Evolutionary conservation across 2,113 vertebrate species (phyloP).

Genomic region (Taurulus bubalis): DNA sequence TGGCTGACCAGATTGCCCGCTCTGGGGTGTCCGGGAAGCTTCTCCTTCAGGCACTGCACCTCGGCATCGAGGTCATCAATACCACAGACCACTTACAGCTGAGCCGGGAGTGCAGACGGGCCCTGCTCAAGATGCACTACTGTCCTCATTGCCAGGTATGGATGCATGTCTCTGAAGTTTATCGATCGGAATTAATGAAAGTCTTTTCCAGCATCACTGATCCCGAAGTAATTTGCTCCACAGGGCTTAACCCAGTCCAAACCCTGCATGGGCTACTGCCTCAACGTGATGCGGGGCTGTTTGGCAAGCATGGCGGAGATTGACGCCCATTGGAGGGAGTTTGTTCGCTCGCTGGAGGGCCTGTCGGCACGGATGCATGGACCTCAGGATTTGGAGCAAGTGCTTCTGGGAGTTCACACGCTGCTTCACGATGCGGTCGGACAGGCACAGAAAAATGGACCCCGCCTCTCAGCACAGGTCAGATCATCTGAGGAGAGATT

Average conservation of each 20-base stretch:
- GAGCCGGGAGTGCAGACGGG: constrained; percentile 88
- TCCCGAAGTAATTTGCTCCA: constrained; percentile 22
- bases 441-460: constrained; percentile 78
- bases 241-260: constrained; percentile 84
- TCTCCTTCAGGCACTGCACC: constrained; percentile 90
- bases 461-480: constrained; percentile 85
- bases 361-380: constrained; percentile 85
- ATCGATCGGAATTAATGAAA: constrained; percentile 48
- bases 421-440: constrained; percentile 85
- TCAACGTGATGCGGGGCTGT: constrained; percentile 89
- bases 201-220: constrained; percentile 32
- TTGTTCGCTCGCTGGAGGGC: constrained; percentile 87
- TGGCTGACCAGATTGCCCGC: constrained; percentile 80
- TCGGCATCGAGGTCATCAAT: constrained; percentile 93
- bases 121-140: constrained; percentile 89
- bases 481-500: constrained; percentile 18
- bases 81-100: constrained; percentile 89
- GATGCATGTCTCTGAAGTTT: neutral
- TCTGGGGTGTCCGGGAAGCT: constrained; percentile 82
- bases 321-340: constrained; percentile 88
- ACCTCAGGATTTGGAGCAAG: constrained; percentile 81
- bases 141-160: constrained; percentile 88
- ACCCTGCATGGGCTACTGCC: constrained; percentile 93
- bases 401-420: constrained; percentile 85
- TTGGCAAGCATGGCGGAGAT: constrained; percentile 89